phyloP scores from a whole-genome alignment of 2,113 vertebrate genomes.

The Atractosteus spatula region DNA sequence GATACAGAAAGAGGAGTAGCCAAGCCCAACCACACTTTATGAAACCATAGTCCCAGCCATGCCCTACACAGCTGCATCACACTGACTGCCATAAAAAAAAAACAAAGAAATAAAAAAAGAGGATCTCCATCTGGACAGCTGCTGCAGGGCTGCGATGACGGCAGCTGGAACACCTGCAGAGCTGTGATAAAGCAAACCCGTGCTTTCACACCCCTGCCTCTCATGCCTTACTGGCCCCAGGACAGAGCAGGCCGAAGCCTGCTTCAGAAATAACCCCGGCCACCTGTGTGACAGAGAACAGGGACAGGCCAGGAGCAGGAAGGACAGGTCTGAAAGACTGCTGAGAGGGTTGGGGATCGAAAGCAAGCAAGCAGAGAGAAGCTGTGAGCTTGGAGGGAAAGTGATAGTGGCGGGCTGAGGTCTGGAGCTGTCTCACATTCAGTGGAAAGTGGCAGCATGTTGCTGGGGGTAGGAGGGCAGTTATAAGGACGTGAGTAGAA shows the following conservation, averaged over 20 bases:
- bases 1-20: neutral
- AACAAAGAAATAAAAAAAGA: slow-evolving; percentile 72
- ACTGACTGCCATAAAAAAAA: slow-evolving; percentile 60
- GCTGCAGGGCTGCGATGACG: slow-evolving; percentile 48
- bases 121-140: slow-evolving; percentile 71
- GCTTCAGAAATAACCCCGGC: neutral
- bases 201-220: neutral
- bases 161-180: neutral
- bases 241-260: neutral
- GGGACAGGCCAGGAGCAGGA: neutral
- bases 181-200: neutral
- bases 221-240: neutral
- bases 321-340: neutral
- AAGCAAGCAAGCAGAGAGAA: slow-evolving; percentile 31
- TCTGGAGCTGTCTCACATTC: too few species aligned
- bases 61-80: slow-evolving; percentile 59
- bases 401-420: too few species aligned
- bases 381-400: too few species aligned
- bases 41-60: slow-evolving; percentile 51
- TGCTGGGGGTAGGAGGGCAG: too few species aligned
- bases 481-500: too few species aligned
- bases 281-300: neutral
- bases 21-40: slow-evolving; percentile 63
- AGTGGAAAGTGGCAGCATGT: too few species aligned
- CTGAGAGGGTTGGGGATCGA: slow-evolving; percentile 27